Conservation (phyloP, 2,113 vertebrate genomes). For the Aspiorhynchus laticeps region DNA sequence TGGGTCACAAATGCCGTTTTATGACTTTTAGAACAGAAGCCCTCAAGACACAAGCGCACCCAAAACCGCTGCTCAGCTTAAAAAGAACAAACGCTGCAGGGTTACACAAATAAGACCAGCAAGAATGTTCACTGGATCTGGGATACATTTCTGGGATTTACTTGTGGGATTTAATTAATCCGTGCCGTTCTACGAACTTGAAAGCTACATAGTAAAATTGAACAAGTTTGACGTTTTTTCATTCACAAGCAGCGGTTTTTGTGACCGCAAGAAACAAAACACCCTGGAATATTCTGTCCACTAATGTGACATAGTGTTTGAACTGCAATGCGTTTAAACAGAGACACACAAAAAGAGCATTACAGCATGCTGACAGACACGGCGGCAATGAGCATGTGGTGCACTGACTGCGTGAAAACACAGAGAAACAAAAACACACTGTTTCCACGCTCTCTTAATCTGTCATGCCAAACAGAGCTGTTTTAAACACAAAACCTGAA, state of each 20-base stretch:
- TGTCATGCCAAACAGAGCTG: not conserved
- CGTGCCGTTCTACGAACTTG: not conserved
- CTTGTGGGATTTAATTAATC: slow-evolving; percentile 8
- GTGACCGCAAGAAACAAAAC: not conserved
- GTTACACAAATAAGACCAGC: slow-evolving; percentile 2
- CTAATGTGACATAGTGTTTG: not conserved
- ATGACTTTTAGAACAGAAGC: slow-evolving; percentile 7
- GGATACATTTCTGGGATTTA: slow-evolving; percentile 10
- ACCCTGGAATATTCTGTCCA: not conserved
- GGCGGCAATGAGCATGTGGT: slow-evolving; percentile 7
- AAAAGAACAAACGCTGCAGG: not conserved
- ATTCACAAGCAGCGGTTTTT: not conserved
- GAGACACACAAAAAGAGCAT: slow-evolving; percentile 20
- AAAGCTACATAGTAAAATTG: not conserved
- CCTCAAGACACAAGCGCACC: not conserved
- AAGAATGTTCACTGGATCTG: not conserved
- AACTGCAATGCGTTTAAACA: slow-evolving; percentile 23
- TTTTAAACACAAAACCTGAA: not conserved
- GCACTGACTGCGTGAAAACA: not conserved
- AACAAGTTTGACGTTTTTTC: not conserved
- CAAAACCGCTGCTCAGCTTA: not conserved
- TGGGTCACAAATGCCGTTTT: not conserved
- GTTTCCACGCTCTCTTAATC: not conserved
- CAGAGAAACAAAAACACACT: not conserved
- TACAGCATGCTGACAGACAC: slow-evolving; percentile 14